Percentiles rank a stretch among this genome's conserved stretches.
phyloP scores from a whole-genome alignment of 2,797 vertebrate genomes.

The Saxicola maurus region DNA sequence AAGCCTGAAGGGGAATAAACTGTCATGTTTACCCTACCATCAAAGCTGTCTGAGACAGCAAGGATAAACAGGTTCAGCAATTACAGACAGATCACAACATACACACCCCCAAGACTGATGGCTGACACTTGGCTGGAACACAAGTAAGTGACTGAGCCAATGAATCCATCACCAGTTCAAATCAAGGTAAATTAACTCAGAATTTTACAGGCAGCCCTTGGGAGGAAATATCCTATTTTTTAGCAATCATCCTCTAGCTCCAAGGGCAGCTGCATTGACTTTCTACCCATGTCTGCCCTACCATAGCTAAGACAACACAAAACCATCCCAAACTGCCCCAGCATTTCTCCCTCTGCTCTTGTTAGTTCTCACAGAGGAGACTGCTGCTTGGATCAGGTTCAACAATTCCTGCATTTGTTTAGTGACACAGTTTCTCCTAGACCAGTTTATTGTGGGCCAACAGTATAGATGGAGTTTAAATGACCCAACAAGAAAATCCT shows the following conservation, averaged over 20 bases:
- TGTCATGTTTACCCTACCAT: background rate
- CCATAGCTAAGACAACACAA: background rate
- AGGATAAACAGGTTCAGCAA: slow-evolving; percentile 29
- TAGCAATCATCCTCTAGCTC: background rate
- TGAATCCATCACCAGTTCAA: background rate
- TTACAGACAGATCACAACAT: background rate
- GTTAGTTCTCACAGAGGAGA: background rate
- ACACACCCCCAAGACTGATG: background rate
- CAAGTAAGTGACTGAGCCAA: background rate
- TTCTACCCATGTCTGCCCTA: background rate
- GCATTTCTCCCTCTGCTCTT: background rate
- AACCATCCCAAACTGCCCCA: background rate
- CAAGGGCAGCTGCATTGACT: background rate
- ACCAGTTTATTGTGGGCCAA: background rate
- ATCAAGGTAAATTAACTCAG: background rate
- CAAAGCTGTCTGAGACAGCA: background rate
- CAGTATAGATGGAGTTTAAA: background rate
- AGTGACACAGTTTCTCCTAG: background rate
- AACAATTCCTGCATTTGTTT: background rate
- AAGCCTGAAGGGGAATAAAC: background rate
- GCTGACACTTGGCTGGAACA: slow-evolving; percentile 7
- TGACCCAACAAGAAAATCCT: background rate
- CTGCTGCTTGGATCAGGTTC: background rate
- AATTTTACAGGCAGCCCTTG: background rate
- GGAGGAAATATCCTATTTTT: background rate